Base-by-base conservation (phyloP, 2,888 invertebrate species). In the Acleris literana region DNA sequence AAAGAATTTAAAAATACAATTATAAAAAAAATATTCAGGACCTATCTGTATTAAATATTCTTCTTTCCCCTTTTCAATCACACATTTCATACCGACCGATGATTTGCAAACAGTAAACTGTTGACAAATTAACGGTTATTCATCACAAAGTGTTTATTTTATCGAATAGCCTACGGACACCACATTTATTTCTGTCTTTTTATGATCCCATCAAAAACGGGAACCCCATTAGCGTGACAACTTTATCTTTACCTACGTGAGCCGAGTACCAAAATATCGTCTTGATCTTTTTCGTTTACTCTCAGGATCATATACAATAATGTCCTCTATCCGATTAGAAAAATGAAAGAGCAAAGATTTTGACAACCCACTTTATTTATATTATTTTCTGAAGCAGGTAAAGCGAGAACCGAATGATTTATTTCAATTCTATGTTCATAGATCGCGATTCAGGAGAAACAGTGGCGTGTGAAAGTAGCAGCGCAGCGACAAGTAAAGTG, bases 91-190 rank as follows among this genome's bases (percentile, higher is more conserved):
- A 43, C 39, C 58, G 53, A 17, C 62, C 46, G 53, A 48, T 61
- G 57, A 66, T 62, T 66, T 66, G 62, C 56, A 62, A 66, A 66
- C 67, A 51, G 33, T 22, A 51, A 33, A 84, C 87, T 86, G 84
- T 87, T 86, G 87, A 84, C 84, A 82, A 87, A 87, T 86, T 81
- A 80, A 84, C 75, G 62, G 76, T 71, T 81, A 84, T 87, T 80
- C 82, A 85, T 87, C 85, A 84, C 80, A 76, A 76, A 80, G 79
- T 82, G 75, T 84, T 85, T 85, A 83, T 81, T 81, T 80, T 80
- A 79, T 76, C 76, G 71, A 75, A 72, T 77, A 74, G 71, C 39
- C 3, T 1, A 39, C 13, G 13, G 39, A 76, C 75, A 77, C 46
- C 17, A 52, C 46, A 62, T 62, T 62, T 61, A 61, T 62, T 62